These are phyloP conservation scores for Cecidostiba fungosa DNA, from an alignment of 2,888 invertebrate species.

Conservation along the genomic window DNA sequence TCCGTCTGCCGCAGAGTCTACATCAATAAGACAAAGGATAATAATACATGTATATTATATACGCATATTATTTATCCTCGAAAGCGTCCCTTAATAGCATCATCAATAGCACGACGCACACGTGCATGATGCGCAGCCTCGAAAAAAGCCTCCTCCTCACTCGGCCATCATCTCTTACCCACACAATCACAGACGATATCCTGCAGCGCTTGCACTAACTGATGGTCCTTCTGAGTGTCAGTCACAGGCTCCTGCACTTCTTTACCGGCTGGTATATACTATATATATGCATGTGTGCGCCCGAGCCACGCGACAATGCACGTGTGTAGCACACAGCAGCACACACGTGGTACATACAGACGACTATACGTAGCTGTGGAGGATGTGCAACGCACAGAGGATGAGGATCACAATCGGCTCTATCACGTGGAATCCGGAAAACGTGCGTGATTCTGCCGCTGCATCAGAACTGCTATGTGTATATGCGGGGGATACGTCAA, in stretches of 20 bases:
- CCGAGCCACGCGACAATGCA: constrained; percentile 32
- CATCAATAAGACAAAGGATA: not conserved
- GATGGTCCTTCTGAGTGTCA: constrained; percentile 79
- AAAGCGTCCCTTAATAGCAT: not conserved
- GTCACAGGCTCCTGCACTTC: constrained; percentile 76
- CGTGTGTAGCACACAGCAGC: constrained; percentile 44
- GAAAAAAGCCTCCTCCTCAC: constrained; percentile 13
- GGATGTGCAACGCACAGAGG: not conserved
- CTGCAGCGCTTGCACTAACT: constrained; percentile 70
- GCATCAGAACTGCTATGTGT: not conserved
- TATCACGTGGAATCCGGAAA: constrained; percentile 8
- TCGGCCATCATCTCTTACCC: not conserved
- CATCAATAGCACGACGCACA: not conserved
- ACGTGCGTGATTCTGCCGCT: not conserved
- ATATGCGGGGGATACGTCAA: not conserved
- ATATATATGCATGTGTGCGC: not conserved
- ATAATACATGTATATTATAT: too few relatives aligned
- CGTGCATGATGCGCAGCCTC: not conserved
- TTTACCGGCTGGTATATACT: constrained; percentile 69
- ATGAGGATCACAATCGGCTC: not conserved
- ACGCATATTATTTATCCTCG: too few relatives aligned
- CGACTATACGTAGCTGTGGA: not conserved
- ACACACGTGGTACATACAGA: constrained; percentile 25
- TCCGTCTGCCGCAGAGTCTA: too few relatives aligned
- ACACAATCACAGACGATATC: not conserved